Base-by-base conservation (phyloP, 1,140 invertebrate genomes). In the Chelonus insularis region DNA sequence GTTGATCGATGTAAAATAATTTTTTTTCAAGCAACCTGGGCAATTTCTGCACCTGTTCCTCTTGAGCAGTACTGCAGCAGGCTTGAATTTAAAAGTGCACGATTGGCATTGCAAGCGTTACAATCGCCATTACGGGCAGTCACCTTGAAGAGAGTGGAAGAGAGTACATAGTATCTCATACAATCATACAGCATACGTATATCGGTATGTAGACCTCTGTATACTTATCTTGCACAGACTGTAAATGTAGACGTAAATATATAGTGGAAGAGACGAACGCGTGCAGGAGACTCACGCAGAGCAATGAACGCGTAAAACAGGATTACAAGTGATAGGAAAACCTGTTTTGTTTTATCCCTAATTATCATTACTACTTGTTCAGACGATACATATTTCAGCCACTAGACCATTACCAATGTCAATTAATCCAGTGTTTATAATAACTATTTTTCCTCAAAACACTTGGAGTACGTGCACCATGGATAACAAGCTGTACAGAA, bases 261-360 rank as follows among this genome's bases (percentile, higher is more conserved):
- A 18, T 45, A 12, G 4, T 45, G 21, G 45, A 48, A 48, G 20
- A 18, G 21, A 48, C 21, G 23, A n/a, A 48, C 45, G 45, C 45
- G 21, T 25, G 45, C 18, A 18, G 45, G 11, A 23, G 8, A 25
- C 21, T 14, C 41, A 43, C 41, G n/a, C 37, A 25, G 45, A 48
- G 45, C 45, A 48, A 23, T 48, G 45, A 48, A 48, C 45, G 21
- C 23, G 11, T 12, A 48, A 50, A 25, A 11, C 20, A 50, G 11
- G 39, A 23, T 25, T 20, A 41, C 34, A 39, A 43, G 41, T 43
- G 41, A 43, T 57, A 57, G 39, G 39, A 43, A 57, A 57, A 57
- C 55, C 55, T 43, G 55, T 57, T 36, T 57, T 57, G 55, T 56
- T 41, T 43, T 25, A 41, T 43, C 55, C 41, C 55, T 57, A 57